These are phyloP conservation scores for Anser brachyrhynchus DNA, from an alignment of 2,113 vertebrate genomes.

Conservation along the genomic window DNA sequence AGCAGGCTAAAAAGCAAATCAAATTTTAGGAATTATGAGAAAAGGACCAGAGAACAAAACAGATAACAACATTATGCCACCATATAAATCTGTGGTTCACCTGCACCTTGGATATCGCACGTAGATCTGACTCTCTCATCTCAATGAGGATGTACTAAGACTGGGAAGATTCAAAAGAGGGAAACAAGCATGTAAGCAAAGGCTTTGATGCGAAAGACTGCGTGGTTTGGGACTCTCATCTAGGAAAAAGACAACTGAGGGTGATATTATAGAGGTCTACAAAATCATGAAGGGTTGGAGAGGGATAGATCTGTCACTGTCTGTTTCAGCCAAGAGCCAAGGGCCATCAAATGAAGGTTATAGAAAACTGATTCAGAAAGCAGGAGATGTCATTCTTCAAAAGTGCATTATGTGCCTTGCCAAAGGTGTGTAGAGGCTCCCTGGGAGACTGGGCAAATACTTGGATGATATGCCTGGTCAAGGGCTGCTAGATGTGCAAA, in stretches of 20 bases:
- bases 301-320: background rate
- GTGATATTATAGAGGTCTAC: background rate
- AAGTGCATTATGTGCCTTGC: background rate
- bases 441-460: background rate
- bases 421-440: background rate
- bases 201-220: background rate
- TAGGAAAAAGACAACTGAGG: background rate
- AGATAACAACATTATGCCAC: background rate
- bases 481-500: background rate
- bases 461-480: background rate
- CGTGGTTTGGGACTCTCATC: background rate
- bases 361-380: background rate
- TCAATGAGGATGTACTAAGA: background rate
- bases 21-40: conserved; percentile 56
- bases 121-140: background rate
- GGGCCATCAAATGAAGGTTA: background rate
- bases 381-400: background rate
- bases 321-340: background rate
- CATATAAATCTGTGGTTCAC: conserved; percentile 16
- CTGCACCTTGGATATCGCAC: background rate
- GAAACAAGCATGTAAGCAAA: background rate
- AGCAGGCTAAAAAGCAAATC: conserved; percentile 52
- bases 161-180: background rate
- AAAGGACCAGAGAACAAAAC: conserved; percentile 15
- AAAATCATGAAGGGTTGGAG: background rate